These are phyloP conservation scores for Ylistrum balloti DNA, from an alignment of 1,140 invertebrate genomes.

Conservation along the genomic window DNA sequence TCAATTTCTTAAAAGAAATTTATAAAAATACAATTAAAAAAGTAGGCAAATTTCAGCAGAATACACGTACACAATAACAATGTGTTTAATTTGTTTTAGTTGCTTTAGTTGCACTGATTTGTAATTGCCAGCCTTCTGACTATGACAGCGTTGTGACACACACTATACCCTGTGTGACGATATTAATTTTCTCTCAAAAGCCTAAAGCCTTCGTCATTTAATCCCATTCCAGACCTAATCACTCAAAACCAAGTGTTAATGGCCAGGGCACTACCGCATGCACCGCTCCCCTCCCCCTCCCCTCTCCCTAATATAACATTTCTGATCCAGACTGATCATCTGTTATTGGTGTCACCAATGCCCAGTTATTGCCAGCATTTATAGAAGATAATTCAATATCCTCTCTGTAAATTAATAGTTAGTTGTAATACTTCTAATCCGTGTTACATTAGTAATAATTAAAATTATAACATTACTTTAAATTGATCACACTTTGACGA, in stretches of 20 bases:
- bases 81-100: no score
- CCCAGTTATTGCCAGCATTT: background rate
- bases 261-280: background rate
- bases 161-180: background rate
- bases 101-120: no score
- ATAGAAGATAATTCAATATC: slow-evolving; percentile 20
- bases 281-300: no score
- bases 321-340: background rate
- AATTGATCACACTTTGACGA: background rate
- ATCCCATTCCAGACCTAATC: background rate
- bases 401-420: slow-evolving; percentile 18
- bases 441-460: slow-evolving; percentile 17
- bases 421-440: background rate
- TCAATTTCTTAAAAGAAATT: no score
- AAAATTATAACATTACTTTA: background rate
- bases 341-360: background rate
- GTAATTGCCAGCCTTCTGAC: no score
- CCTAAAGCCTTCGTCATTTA: background rate
- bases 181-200: background rate
- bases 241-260: slow-evolving; percentile 15
- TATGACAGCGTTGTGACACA: background rate
- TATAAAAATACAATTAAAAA: no score
- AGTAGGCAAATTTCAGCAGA: no score
- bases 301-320: background rate
- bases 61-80: no score